A percentile compares a stretch with the other conserved stretches of the same genome.
Evolutionary conservation across 2,797 vertebrate species (phyloP).

Genomic region (Phoxinus dragarum): DNA sequence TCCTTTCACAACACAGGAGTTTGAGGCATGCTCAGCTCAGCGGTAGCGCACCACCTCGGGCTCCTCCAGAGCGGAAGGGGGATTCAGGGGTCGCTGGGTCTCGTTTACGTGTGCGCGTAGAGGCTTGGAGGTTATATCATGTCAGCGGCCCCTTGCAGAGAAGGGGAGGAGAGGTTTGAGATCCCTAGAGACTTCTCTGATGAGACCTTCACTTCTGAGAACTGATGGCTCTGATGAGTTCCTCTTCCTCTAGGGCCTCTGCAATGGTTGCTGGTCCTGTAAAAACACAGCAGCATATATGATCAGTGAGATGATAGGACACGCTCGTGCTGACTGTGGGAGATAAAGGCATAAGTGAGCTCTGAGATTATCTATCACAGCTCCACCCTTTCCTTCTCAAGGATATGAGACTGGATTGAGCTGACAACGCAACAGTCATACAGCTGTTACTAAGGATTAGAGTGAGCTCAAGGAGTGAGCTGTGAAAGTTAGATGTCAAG

Average conservation of each 20-base stretch:
- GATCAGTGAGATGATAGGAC: constrained; percentile 25
- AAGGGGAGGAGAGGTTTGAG: neutral
- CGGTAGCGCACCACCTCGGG: constrained; percentile 18
- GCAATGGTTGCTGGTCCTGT: constrained; percentile 27
- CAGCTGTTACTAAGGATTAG: constrained; percentile 28
- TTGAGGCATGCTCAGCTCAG: constrained; percentile 33
- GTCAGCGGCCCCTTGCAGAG: constrained; percentile 11
- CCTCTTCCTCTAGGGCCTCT: constrained; percentile 21
- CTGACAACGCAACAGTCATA: constrained; percentile 6
- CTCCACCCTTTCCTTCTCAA: constrained; percentile 27
- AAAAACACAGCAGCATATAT: constrained; percentile 31
- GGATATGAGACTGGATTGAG: constrained; percentile 16
- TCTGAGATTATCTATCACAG: neutral
- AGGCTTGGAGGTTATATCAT: constrained; percentile 35
- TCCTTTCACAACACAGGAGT: constrained; percentile 42
- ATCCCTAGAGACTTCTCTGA: constrained; percentile 26
- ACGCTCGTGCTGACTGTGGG: neutral
- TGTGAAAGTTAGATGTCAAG: neutral
- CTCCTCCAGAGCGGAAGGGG: neutral
- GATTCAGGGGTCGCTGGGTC: neutral
- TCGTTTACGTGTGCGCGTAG: neutral
- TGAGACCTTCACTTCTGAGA: constrained; percentile 24
- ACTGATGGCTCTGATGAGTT: constrained; percentile 23
- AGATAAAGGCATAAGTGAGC: constrained; percentile 29
- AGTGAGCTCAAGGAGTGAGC: constrained; percentile 22